Conservation (phyloP, 1,140 invertebrate species). For the Drosophila gunungcola region DNA sequence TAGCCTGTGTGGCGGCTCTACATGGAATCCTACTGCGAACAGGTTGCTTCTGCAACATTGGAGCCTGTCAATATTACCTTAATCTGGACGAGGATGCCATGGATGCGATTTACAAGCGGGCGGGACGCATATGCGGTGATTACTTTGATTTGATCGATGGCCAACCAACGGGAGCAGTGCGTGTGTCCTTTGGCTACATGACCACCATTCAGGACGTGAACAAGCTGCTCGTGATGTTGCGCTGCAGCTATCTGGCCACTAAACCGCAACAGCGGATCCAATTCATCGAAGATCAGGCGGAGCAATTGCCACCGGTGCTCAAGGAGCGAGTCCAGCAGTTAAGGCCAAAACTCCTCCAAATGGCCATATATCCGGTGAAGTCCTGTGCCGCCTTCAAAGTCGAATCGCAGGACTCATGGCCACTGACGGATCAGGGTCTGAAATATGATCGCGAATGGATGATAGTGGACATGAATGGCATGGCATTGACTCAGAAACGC, state of each 20-base stretch:
- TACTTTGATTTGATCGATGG: slow-evolving; percentile 95
- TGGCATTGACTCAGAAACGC: slow-evolving; percentile 95
- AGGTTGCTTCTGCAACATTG: slow-evolving; percentile 98
- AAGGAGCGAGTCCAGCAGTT: slow-evolving; percentile 52
- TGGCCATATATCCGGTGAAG: slow-evolving; percentile 97
- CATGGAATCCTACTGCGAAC: slow-evolving; percentile 95
- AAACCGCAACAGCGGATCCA: slow-evolving; percentile 44
- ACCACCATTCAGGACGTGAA: slow-evolving; percentile 91
- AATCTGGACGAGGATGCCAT: slow-evolving; percentile 89
- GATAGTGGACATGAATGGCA: slow-evolving; percentile 92
- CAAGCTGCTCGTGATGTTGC: slow-evolving; percentile 90
- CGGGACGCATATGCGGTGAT: slow-evolving; percentile 97
- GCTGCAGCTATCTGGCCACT: slow-evolving; percentile 85
- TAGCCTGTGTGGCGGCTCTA: slow-evolving; percentile 94
- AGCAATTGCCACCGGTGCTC: slow-evolving; percentile 51
- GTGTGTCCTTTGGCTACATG: slow-evolving; percentile 97
- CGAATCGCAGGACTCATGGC: slow-evolving; percentile 87
- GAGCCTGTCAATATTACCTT: slow-evolving; percentile 95
- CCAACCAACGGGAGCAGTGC: slow-evolving; percentile 94
- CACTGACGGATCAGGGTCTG: slow-evolving; percentile 90
- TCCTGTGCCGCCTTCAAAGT: slow-evolving; percentile 94
- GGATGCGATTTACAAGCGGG: slow-evolving; percentile 90
- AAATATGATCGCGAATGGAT: slow-evolving; percentile 97
- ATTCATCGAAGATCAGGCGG: slow-evolving; percentile 50
- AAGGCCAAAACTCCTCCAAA: slow-evolving; percentile 85